Evolutionary conservation across 2,888 invertebrate genomes (phyloP).

Genomic region (Gisinianus flammeolus): DNA sequence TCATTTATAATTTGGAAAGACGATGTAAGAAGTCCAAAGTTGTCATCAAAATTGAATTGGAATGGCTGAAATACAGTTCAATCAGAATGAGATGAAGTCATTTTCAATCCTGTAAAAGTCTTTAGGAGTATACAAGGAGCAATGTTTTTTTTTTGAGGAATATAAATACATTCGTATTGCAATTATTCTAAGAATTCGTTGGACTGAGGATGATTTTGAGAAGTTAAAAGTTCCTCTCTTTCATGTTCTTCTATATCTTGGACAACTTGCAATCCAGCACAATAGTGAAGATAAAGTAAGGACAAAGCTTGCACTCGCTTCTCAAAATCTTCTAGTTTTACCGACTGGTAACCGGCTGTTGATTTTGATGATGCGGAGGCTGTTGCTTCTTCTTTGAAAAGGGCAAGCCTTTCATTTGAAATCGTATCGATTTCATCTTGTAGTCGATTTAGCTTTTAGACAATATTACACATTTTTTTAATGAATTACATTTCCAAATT

Average conservation of each 20-base stretch:
- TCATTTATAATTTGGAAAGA: too few species aligned
- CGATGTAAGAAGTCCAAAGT: too few species aligned
- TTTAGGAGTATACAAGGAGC: too few species aligned
- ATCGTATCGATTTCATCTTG: constrained; percentile 76
- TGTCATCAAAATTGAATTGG: too few species aligned
- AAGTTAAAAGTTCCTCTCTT: background rate
- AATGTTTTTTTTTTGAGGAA: too few species aligned
- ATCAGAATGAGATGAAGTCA: too few species aligned
- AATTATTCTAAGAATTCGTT: background rate
- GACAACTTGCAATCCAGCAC: constrained; percentile 87
- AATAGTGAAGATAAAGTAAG: constrained; percentile 91
- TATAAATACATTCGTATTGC: too few species aligned
- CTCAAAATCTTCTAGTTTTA: constrained; percentile 79
- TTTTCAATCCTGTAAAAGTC: too few species aligned
- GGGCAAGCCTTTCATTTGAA: constrained; percentile 66
- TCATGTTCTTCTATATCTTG: constrained; percentile 65
- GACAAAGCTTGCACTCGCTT: constrained; percentile 90
- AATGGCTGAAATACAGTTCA: too few species aligned
- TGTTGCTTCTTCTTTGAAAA: constrained; percentile 64
- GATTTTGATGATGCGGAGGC: constrained; percentile 62
- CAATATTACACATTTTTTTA: background rate
- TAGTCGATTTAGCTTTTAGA: constrained; percentile 66
- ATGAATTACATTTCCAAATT: background rate
- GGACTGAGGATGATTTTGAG: background rate
- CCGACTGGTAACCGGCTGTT: constrained; percentile 61